Evolutionary conservation across 2,888 invertebrate species (phyloP).

Genomic region (Maniola hyperantus): DNA sequence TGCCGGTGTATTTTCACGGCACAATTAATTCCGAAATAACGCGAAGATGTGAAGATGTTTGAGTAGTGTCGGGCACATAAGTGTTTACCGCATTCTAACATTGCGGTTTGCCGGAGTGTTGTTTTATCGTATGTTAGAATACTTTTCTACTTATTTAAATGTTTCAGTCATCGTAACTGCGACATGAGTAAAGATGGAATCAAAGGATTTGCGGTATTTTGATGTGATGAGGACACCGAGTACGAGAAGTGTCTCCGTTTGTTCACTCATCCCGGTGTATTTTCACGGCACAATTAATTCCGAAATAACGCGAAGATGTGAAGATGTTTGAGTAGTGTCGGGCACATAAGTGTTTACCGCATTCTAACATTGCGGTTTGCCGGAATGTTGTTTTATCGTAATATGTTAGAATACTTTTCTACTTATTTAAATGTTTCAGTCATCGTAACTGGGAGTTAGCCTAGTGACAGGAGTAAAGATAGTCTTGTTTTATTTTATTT

Average conservation of each 20-base stretch:
- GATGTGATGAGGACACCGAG: slow-evolving; percentile 25
- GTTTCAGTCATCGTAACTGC: too few relatives aligned
- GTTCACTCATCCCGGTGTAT: slow-evolving; percentile 23
- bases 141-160: too few relatives aligned
- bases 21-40: slow-evolving; percentile 20
- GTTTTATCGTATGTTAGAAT: too few relatives aligned
- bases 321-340: slow-evolving; percentile 7
- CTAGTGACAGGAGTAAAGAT: too few relatives aligned
- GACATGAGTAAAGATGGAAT: too few relatives aligned
- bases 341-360: slow-evolving; percentile 5
- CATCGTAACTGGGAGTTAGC: too few relatives aligned
- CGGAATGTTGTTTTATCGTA: background rate
- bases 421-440: too few relatives aligned
- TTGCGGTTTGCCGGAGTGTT: background rate
- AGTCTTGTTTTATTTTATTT: too few relatives aligned
- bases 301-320: slow-evolving; percentile 1
- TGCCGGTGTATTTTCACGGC: slow-evolving; percentile 20
- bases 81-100: background rate
- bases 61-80: slow-evolving; percentile 16
- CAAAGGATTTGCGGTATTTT: slow-evolving; percentile 25
- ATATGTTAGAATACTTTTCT: too few relatives aligned
- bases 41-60: background rate
- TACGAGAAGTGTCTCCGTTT: slow-evolving; percentile 22
- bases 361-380: background rate
- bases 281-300: slow-evolving; percentile 23